Evolutionary conservation across 2,113 vertebrate species (phyloP).

Genomic region (Ia io): DNA sequence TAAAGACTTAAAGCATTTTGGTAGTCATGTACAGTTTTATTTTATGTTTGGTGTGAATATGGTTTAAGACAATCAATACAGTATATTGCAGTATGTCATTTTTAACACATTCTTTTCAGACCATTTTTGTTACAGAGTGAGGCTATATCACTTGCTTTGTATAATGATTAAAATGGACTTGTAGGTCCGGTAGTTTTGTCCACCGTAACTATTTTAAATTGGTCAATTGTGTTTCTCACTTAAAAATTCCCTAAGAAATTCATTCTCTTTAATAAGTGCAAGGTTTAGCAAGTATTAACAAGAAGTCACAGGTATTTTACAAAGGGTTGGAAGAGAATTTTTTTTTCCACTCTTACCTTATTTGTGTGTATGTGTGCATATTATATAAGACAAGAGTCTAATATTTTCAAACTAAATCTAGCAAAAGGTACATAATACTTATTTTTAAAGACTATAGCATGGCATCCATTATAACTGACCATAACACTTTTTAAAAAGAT

Average conservation of each 20-base stretch:
- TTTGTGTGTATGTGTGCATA: neutral
- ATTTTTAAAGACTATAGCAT: neutral
- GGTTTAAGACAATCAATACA: neutral
- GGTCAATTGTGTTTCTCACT: neutral
- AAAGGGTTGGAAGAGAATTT: neutral
- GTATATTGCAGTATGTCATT: neutral
- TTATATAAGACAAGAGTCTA: neutral
- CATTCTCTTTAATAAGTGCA: neutral
- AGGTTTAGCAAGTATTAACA: neutral
- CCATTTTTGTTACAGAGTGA: neutral
- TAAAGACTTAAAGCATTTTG: neutral
- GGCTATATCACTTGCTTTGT: neutral
- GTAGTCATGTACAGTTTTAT: neutral
- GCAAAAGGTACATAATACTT: neutral
- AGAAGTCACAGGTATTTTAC: slow-evolving; percentile 14
- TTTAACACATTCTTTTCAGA: neutral
- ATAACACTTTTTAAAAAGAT: slow-evolving; percentile 4
- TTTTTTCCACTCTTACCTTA: neutral
- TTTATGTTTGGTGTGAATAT: neutral
- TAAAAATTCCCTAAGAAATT: slow-evolving; percentile 16
- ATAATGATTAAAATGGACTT: neutral
- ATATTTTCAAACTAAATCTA: neutral
- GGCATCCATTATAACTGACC: neutral
- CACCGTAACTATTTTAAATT: neutral
- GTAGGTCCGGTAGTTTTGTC: neutral